These are phyloP conservation scores for Hypocryptadius cinnamomeus DNA, from an alignment of 2,113 vertebrate species.

Conservation along the genomic window DNA sequence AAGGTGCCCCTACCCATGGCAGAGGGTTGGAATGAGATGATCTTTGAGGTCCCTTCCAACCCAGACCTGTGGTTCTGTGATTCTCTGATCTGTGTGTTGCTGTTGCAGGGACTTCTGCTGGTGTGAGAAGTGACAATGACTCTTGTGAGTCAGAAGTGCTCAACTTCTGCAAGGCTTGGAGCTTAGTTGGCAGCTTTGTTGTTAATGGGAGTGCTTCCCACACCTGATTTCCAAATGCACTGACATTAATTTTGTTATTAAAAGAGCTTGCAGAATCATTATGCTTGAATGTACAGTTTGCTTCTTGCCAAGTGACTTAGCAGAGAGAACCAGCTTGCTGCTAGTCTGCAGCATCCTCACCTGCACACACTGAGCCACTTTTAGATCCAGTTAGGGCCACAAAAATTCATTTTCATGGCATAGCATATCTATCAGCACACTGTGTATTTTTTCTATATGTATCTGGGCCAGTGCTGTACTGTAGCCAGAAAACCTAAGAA, in stretches of 20 bases:
- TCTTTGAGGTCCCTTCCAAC: not conserved
- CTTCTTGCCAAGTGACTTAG: not conserved
- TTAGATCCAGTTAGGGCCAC: not conserved
- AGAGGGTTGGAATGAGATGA: not conserved
- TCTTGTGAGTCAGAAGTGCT: not conserved
- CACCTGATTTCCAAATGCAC: not conserved
- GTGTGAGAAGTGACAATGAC: not conserved
- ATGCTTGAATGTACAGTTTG: not conserved
- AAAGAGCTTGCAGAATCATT: not conserved
- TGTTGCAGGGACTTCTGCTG: not conserved
- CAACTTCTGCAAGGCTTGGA: not conserved
- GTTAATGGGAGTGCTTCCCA: not conserved
- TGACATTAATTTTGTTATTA: not conserved
- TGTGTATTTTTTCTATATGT: not conserved
- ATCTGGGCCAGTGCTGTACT: not conserved
- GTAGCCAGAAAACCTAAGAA: not conserved
- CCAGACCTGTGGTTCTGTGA: not conserved
- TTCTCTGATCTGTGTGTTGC: not conserved
- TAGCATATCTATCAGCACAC: not conserved
- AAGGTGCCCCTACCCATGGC: not conserved
- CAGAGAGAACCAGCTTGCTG: not conserved
- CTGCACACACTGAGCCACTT: not conserved
- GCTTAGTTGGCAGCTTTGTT: not conserved
- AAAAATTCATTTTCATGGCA: not conserved
- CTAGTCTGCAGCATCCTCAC: not conserved